Base-by-base conservation (phyloP, 35 echinoderm and acorn worm genomes). In the Diadema setosum region DNA sequence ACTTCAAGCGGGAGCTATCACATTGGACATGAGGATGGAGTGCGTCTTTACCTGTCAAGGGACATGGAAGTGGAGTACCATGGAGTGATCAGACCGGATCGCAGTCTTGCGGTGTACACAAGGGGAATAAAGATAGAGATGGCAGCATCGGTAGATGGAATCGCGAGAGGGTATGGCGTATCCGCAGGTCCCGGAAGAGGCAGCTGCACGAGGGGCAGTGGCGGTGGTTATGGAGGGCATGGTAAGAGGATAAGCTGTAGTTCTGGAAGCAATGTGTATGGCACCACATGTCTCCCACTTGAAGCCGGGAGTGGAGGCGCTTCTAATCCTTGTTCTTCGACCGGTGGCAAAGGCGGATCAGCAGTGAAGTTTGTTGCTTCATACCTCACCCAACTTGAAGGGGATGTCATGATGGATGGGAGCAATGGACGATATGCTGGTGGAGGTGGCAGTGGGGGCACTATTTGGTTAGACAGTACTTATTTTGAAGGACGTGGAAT, bases 391-490 rank as follows among this genome's bases (percentile, higher is more conserved):
- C 75, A 75, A 18, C 61, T 96, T 42, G 94, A 96, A 85, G 85
- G 94, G 25, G 7, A 73, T 32, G 45, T 92, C 15, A 37, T 35
- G 23, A 65, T 63, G 14, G 52, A 89, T 82, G 94, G 90, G 26
- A 27, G n/a, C 3, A 15, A 21, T 39, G 85, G 89, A 7, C 3
- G 5, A 30, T 17, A 58, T 64, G 86, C 82, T 36, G 21, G 67
- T 18, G 94, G 94, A 42, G 94, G 94, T 42, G 94, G 94, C 46
- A 93, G 90, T 75, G 94, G 94, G 16, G 94, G 94, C 0, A 64
- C 94, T 17, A 45, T 93, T 33, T 97, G 94, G 94, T 42, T 97
- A 7, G 94, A 97, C 86, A 91, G 90, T 31, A 36, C 46, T 29
- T 89, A 70, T 42, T 24, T 97, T 61, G 94, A 97, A 57, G 94